Base-by-base conservation (phyloP, 2,888 invertebrate species). In the Zonitis immaculata region DNA sequence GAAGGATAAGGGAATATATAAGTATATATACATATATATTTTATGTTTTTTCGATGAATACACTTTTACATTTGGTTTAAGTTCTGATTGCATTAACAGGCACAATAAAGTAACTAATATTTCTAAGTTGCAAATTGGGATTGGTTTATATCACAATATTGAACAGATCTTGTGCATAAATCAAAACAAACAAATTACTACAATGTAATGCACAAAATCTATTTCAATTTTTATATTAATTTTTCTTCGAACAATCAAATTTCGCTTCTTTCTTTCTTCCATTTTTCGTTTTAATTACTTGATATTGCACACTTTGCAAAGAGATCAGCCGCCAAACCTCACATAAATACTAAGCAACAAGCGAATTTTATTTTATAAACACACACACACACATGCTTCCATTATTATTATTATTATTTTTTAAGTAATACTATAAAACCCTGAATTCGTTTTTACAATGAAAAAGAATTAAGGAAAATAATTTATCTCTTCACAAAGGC, bases 51-150 rank as follows among this genome's bases (percentile, higher is more conserved):
- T 67, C 66, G 68, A 68, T 70, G 67, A 67, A 67, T 69, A 69
- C 65, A 67, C 58, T 65, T 63, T 63, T 62, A 62, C 63, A 66
- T 68, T 69, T 63, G 64, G 65, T 65, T 64, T 66, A 60, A 63
- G 58, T 67, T 70, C 61, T 66, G 70, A 70, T 71, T 69, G 70
- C 66, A 67, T 63, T 68, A 69, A 70, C 71, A 73, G 73, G 73
- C 73, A 73, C 73, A 68, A 70, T 71, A 71, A 73, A 71, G 72
- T 71, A 72, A 72, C 70, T 73, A 71, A 69, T 67, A 65, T 65
- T 54, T 61, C 39, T 60, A 62, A 61, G 59, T 63, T 56, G 61
- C 56, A 59, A 39, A 35, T 35, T 58, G 51, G 62, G 61, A 64
- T 63, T 63, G 56, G 59, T 63, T 65, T 62, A 67, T 71, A 72